These are phyloP conservation scores for Habrosyne pyritoides DNA, from an alignment of 2,888 invertebrate genomes.

Conservation along the genomic window DNA sequence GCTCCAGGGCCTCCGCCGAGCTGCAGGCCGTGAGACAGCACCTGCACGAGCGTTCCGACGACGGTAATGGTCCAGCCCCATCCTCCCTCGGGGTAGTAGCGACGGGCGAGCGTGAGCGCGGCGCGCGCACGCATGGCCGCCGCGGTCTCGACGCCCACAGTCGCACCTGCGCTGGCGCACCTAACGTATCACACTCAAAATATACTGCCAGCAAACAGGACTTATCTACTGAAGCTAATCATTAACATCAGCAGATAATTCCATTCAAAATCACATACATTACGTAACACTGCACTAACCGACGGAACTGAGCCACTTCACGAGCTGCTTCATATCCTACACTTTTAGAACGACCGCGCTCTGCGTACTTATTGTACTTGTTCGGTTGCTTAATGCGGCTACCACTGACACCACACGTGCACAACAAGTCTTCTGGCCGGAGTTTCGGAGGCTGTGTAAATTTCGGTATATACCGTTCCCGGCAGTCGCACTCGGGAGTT, in stretches of 20 bases:
- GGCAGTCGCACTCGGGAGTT: constrained; percentile 69
- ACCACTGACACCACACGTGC: constrained; percentile 69
- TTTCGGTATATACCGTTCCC: constrained; percentile 51
- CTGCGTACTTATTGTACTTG: constrained; percentile 57
- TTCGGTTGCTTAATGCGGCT: constrained; percentile 48
- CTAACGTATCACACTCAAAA: constrained; percentile 62
- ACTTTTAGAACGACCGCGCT: constrained; percentile 79
- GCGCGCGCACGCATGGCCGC: constrained; percentile 84
- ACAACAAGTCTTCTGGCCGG: constrained; percentile 62
- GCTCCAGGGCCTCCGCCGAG: constrained; percentile 86
- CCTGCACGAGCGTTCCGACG: constrained; percentile 88
- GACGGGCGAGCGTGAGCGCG: constrained; percentile 86
- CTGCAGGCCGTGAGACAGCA: constrained; percentile 90
- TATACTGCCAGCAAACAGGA: constrained; percentile 24
- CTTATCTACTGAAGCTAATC: constrained; percentile 26
- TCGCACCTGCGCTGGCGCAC: constrained; percentile 80
- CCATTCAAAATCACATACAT: constrained; percentile 26
- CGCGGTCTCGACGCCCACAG: constrained; percentile 73
- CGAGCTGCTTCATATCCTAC: constrained; percentile 77
- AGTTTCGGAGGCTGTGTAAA: constrained; percentile 44
- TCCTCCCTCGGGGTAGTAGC: constrained; percentile 94
- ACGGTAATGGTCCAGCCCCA: constrained; percentile 93
- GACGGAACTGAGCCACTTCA: constrained; percentile 79
- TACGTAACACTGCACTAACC: constrained; percentile 61
- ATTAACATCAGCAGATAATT: constrained; percentile 28